These are phyloP conservation scores for Lepus europaeus DNA, from an alignment of 2,113 vertebrate species.

Conservation along the genomic window DNA sequence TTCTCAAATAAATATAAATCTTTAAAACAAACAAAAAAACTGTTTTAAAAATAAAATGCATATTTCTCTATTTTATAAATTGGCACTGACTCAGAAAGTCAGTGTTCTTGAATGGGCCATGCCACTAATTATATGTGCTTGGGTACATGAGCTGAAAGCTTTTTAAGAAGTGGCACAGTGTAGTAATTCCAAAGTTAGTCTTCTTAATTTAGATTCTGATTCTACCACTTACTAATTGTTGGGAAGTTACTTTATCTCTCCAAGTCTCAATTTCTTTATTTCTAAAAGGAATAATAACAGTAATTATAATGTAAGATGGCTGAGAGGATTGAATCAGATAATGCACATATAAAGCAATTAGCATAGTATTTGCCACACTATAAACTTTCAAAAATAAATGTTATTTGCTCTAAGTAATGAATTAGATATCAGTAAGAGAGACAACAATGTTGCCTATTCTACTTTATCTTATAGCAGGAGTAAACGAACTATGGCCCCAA, in stretches of 20 bases:
- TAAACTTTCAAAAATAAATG: constrained; percentile 40
- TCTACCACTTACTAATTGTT: constrained; percentile 41
- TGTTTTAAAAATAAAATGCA: background rate
- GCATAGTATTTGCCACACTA: background rate
- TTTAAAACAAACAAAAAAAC: too few relatives aligned
- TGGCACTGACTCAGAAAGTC: background rate
- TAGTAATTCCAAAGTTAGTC: constrained; percentile 33
- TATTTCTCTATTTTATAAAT: constrained; percentile 41
- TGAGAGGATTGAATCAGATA: constrained; percentile 41
- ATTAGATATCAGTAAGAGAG: background rate
- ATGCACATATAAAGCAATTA: background rate
- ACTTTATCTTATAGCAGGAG: background rate
- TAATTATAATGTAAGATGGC: background rate
- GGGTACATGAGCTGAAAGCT: background rate
- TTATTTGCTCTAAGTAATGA: background rate
- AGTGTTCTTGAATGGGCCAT: background rate
- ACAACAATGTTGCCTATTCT: background rate
- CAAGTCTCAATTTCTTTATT: constrained; percentile 47
- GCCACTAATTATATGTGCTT: background rate
- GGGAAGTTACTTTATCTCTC: constrained; percentile 42
- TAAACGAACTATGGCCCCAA: background rate
- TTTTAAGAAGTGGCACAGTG: constrained; percentile 30
- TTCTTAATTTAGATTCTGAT: constrained; percentile 57
- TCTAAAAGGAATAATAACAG: constrained; percentile 47
- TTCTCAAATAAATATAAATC: too few relatives aligned